Evolutionary conservation across 1,140 invertebrate genomes (phyloP).

Genomic region (Zaprionus davidi): DNA sequence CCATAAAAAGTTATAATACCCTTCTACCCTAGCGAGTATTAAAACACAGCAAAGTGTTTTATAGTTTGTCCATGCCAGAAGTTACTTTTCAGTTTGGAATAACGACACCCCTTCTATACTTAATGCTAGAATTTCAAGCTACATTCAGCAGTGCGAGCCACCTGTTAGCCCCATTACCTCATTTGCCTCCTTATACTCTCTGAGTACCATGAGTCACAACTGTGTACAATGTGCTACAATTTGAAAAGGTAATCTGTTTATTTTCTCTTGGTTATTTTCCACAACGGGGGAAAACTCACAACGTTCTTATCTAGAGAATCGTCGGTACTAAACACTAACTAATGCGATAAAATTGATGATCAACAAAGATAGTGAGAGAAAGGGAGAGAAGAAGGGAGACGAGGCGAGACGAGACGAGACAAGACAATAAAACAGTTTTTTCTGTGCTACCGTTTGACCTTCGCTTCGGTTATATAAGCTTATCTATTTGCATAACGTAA

Average conservation of each 20-base stretch:
- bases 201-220: not conserved
- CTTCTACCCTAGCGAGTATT: no score
- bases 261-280: constrained; percentile 29
- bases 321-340: not conserved
- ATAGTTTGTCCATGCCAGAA: no score
- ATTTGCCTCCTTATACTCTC: not conserved
- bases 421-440: not conserved
- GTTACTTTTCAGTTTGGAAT: no score
- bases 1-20: no score
- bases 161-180: no score
- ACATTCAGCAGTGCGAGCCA: no score
- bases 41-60: no score
- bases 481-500: constrained; percentile 37
- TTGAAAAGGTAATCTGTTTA: constrained; percentile 8
- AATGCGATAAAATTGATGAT: not conserved
- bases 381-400: not conserved
- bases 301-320: constrained; percentile 18
- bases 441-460: constrained; percentile 1
- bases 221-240: not conserved
- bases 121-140: no score
- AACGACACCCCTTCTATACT: no score
- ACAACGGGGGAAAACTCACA: constrained; percentile 7
- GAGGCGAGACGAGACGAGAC: not conserved
- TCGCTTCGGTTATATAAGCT: constrained; percentile 16
- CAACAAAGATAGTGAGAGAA: not conserved